These are phyloP conservation scores for Steatornis caripensis DNA, from an alignment of 2,113 vertebrate species.

Conservation along the genomic window DNA sequence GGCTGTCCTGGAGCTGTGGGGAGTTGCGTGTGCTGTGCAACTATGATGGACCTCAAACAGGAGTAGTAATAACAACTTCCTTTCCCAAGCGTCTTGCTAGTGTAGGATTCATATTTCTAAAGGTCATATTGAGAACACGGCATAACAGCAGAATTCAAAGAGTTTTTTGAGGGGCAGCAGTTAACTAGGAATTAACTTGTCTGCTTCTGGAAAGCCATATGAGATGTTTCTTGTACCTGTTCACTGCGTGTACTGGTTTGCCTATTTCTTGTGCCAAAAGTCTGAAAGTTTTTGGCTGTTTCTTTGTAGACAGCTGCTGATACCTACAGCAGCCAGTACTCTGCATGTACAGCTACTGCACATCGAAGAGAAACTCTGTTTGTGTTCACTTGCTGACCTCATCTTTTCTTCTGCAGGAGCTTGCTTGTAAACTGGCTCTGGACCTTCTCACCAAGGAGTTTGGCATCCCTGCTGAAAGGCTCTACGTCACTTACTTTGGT, in stretches of 20 bases:
- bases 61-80: neutral
- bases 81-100: neutral
- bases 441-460: constrained; percentile 93
- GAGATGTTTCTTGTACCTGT: neutral
- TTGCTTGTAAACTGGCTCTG: constrained; percentile 93
- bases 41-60: neutral
- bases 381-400: neutral
- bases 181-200: neutral
- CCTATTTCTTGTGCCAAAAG: neutral
- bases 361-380: neutral
- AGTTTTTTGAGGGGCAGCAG: too few relatives aligned
- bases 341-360: neutral
- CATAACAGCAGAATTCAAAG: neutral
- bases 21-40: neutral
- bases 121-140: neutral
- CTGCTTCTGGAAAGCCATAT: neutral
- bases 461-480: constrained; percentile 88
- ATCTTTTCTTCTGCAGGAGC: constrained; percentile 73
- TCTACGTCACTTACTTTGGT: constrained; percentile 98
- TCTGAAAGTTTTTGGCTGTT: neutral
- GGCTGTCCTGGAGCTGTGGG: neutral
- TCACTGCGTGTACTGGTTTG: neutral
- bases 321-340: neutral
- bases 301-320: neutral
- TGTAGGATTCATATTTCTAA: neutral